Base-by-base conservation (phyloP, 2,888 invertebrate species). In the Folsomia manolachei region DNA sequence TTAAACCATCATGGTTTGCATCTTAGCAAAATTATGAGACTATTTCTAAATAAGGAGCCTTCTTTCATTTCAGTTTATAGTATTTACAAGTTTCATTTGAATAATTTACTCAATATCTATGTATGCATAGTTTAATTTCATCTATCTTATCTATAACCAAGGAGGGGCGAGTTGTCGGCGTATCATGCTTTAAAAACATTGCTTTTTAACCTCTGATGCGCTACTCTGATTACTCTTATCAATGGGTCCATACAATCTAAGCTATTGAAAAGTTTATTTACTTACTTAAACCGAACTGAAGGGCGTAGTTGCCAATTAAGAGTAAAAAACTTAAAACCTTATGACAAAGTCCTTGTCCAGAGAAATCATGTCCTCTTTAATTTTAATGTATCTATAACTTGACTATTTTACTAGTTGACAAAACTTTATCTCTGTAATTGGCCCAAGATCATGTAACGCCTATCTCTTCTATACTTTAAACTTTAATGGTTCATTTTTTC, bases 61-160 rank as follows among this genome's bases (percentile, higher is more conserved):
- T 56, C 56, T 56, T 56, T 56, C 56, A 56, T 56, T 56, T 56
- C 56, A 7, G 56, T 56, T 56, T 18, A 56, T 56, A 56, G 56
- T 56, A 56, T 56, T 56, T 56, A 56, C 56, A 19, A 9, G 39
- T 39, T 39, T 39, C 14, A 39, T 14, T 39, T 39, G 4, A 39
- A 4, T 39, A 39, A n/a, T n/a, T 14, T 39, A 39, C 39, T 39
- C 39, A 39, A 39, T 39, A 39, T 39, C 4, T 39, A 39, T 39
- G 4, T 14, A 39, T 4, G n/a, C n/a, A 39, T 14, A 39, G 39
- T 39, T 9, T 14, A 39, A n/a, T n/a, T 39, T 39, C 14, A 39
- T 39, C 39, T 39, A 39, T 39, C n/a, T n/a, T n/a, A n/a, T n/a
- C n/a, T n/a, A n/a, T n/a, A n/a, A n/a, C n/a, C n/a, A n/a, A n/a